Conservation (phyloP, 2,797 vertebrate species). For the Alcedo quadribrachys region DNA sequence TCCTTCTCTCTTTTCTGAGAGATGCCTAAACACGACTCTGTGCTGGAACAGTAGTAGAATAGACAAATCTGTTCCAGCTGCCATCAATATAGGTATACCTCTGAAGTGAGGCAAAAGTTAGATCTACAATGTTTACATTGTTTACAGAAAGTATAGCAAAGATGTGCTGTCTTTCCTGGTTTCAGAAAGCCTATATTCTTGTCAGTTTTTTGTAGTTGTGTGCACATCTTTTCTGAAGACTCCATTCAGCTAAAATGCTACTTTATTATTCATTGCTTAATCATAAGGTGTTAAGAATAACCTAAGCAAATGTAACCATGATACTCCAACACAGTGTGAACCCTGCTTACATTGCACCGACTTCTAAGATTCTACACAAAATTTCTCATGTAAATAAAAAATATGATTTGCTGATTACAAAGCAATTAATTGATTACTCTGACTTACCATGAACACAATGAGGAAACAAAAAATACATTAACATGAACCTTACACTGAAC, state of each 20-base stretch:
- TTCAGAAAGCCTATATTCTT: neutral
- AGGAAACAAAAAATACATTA: neutral
- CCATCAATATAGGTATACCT: neutral
- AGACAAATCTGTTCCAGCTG: neutral
- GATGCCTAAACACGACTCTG: fast-evolving
- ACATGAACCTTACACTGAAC: neutral
- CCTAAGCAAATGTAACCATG: neutral
- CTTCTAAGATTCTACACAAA: neutral
- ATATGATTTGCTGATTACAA: neutral
- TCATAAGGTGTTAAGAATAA: neutral
- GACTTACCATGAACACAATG: neutral
- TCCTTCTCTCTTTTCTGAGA: neutral
- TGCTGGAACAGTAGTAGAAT: neutral
- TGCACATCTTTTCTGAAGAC: neutral
- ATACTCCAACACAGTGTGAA: neutral
- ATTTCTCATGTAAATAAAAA: neutral
- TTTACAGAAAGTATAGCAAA: neutral
- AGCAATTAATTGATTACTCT: neutral
- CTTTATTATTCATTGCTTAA: neutral
- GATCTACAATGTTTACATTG: neutral
- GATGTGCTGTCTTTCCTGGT: neutral
- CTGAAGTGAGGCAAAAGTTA: neutral
- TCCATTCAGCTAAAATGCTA: neutral
- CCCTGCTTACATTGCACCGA: neutral
- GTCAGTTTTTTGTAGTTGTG: neutral